These are phyloP conservation scores for Brachycybe producta DNA, from an alignment of 2,888 invertebrate genomes.

Conservation along the genomic window DNA sequence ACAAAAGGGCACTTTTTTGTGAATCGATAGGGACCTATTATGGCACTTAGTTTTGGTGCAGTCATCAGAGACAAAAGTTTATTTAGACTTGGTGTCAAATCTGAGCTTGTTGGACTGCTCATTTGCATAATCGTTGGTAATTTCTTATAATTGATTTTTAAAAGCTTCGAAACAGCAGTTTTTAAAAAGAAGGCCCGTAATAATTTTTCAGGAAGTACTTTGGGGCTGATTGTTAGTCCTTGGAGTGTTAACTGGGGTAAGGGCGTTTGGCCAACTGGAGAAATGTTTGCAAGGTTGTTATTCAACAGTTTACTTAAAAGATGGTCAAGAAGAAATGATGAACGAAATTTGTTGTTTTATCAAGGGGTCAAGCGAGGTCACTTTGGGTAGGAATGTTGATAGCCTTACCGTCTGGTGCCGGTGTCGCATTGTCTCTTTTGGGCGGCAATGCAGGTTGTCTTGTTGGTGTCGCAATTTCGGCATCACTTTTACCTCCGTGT, in stretches of 20 bases:
- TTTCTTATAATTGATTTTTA: too few relatives aligned
- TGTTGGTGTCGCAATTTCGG: conserved; percentile 70
- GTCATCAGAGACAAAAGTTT: conserved; percentile 42
- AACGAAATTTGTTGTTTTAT: conserved; percentile 9
- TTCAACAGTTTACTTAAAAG: conserved; percentile 20
- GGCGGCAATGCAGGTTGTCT: conserved; percentile 64
- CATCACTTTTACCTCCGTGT: conserved; percentile 63
- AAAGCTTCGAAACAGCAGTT: too few relatives aligned
- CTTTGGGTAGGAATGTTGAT: conserved; percentile 56
- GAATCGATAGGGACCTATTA: conserved; percentile 14
- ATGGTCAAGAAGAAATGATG: too few relatives aligned
- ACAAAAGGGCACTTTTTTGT: not conserved
- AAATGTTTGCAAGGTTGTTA: conserved; percentile 53
- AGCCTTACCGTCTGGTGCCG: conserved; percentile 64
- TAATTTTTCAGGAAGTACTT: conserved; percentile 42
- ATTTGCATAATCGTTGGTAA: conserved; percentile 48
- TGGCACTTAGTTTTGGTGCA: conserved; percentile 15
- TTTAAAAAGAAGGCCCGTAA: too few relatives aligned
- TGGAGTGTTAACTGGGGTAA: conserved; percentile 38
- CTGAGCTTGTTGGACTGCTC: conserved; percentile 52
- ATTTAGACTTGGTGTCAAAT: conserved; percentile 48
- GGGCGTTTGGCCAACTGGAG: conserved; percentile 49
- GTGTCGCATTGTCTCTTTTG: conserved; percentile 60
- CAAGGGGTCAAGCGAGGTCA: conserved; percentile 50
- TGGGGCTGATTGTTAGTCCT: conserved; percentile 50